phyloP scores from a whole-genome alignment of 1,140 invertebrate genomes.

The Drosophila carrolli region DNA sequence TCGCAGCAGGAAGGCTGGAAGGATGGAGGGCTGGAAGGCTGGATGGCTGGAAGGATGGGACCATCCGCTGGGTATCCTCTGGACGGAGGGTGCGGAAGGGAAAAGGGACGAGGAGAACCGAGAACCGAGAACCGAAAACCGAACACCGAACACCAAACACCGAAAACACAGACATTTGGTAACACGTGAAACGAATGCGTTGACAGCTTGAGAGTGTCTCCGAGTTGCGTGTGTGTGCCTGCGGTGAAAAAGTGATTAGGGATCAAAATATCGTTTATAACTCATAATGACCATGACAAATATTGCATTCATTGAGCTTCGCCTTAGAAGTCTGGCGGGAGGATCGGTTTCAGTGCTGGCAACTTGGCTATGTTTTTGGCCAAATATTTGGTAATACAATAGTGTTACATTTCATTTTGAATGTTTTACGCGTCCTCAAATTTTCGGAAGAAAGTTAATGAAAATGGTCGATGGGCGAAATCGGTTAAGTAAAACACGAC shows the following conservation, averaged over 20 bases:
- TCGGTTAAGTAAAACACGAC: no score
- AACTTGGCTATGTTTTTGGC: background rate
- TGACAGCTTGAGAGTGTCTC: slow-evolving; percentile 70
- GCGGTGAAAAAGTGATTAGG: slow-evolving; percentile 67
- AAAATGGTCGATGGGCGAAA: no score
- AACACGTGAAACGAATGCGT: slow-evolving; percentile 79
- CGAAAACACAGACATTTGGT: slow-evolving; percentile 66
- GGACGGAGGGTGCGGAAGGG: no score
- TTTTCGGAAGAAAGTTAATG: no score
- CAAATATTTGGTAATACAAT: background rate
- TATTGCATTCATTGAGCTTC: slow-evolving; percentile 58
- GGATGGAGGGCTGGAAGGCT: background rate
- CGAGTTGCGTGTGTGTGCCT: slow-evolving; percentile 18
- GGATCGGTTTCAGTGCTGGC: slow-evolving; percentile 1
- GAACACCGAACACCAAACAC: background rate
- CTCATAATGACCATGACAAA: slow-evolving; percentile 82
- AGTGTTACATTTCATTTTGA: no score
- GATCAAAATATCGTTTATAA: slow-evolving; percentile 83
- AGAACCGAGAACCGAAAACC: background rate
- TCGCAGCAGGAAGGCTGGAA: slow-evolving; percentile 35
- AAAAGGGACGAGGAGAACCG: no score
- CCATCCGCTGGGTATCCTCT: no score
- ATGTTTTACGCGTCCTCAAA: no score
- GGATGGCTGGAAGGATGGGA: no score
- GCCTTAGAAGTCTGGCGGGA: slow-evolving; percentile 8